A percentile compares a stretch with the other conserved stretches of the same genome.
phyloP scores from a whole-genome alignment of 2,888 invertebrate species.

The Aplocera efformata region DNA sequence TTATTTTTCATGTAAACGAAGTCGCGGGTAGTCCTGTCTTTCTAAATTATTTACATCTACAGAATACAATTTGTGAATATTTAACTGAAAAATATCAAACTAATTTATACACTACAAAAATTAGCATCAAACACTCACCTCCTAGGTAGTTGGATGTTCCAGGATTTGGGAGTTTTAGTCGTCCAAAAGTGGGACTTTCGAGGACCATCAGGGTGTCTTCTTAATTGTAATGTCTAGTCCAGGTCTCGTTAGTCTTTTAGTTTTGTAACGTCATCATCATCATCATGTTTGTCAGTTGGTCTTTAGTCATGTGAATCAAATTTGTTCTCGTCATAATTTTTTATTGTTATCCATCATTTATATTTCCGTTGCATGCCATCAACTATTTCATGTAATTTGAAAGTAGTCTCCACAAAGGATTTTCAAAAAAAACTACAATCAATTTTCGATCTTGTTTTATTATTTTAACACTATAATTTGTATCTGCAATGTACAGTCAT shows the following conservation, averaged over 20 bases:
- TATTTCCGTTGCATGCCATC: too few relatives aligned
- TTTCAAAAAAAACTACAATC: constrained; percentile 12
- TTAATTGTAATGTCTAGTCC: constrained; percentile 35
- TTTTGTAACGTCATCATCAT: neutral
- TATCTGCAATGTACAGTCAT: constrained; percentile 73
- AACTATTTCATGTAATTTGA: too few relatives aligned
- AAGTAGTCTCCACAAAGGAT: neutral
- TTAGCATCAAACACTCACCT: constrained; percentile 60
- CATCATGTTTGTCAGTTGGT: neutral
- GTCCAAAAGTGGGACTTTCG: constrained; percentile 48
- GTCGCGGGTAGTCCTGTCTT: too few relatives aligned
- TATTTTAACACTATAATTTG: constrained; percentile 68
- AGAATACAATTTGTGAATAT: constrained; percentile 26
- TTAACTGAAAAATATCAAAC: constrained; percentile 6
- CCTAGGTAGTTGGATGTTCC: constrained; percentile 51
- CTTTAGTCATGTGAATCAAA: too few relatives aligned
- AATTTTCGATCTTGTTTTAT: constrained; percentile 52
- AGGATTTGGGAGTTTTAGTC: constrained; percentile 59
- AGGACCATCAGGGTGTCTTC: constrained; percentile 45
- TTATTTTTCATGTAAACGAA: too few relatives aligned
- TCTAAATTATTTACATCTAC: too few relatives aligned
- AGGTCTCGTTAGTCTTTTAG: constrained; percentile 24
- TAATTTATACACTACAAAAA: constrained; percentile 33
- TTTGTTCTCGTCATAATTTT: too few relatives aligned
- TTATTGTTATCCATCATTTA: too few relatives aligned